Base-by-base conservation (phyloP, 2,797 vertebrate species). In the Mus minutoides region DNA sequence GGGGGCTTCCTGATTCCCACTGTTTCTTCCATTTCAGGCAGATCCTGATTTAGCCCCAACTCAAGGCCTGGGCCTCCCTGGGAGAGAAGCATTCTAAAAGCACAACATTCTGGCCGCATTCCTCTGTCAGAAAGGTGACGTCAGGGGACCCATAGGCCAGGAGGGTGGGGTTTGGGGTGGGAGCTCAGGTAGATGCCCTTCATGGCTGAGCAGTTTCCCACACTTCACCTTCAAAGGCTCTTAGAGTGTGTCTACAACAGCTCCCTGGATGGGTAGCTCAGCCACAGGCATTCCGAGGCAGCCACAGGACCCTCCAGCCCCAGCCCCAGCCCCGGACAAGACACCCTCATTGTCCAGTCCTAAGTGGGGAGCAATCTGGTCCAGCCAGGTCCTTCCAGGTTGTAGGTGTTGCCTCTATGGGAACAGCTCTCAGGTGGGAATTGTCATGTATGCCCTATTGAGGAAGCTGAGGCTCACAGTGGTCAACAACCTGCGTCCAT, bases 401-500 rank as follows among this genome's bases (percentile, higher is more conserved):
- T 22, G 10, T n/a, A 31, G 37, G 34, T 4, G 62, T 29, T 46
- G 4, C 34, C 2, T 34, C 34, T 10, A 3, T 2, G 3, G 0
- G n/a, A 69, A 17, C 34, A 29, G 60, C 60, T 46, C 43, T 22
- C 11, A 3, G 73, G 62, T 13, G 49, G 76, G 26, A 24, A 22
- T 31, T 11, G 3, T 2, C 3, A 71, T 0, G 0, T 5, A 0
- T 1, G 24, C 19, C 24, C 90, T 0, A 0, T 9, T 12, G 56
- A 71, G 40, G 93, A 73, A 40, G 31, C 24, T 0, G 62, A 78
- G 73, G 49, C 8, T 71, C 29, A 29, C 2, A 0, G 40, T 34
- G 58, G 12, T 17, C 58, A 11, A 10, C 9, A 29, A 17, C 22
- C 46, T 46, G 76, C 31, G 40, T 49, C 43, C 37, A 8, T 10